phyloP scores from a whole-genome alignment of 2,888 invertebrate genomes.

The Temnothorax ravouxi region DNA sequence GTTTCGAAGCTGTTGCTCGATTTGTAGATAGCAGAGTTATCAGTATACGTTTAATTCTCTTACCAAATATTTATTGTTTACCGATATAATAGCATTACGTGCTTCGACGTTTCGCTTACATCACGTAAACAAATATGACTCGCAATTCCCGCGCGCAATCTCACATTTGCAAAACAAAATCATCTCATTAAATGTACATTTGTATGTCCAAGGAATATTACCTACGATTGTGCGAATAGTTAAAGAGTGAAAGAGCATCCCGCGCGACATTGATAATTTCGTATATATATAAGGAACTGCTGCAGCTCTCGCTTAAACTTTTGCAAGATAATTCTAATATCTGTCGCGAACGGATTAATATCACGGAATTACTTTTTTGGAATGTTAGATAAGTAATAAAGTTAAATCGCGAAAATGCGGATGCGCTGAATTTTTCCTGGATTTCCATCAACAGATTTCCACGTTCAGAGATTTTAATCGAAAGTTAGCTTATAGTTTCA shows the following conservation, averaged over 20 bases:
- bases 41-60: constrained; percentile 48
- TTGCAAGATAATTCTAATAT: constrained; percentile 6
- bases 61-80: constrained; percentile 63
- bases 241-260: not conserved
- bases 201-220: not conserved
- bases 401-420: constrained; percentile 39
- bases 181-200: constrained; percentile 5
- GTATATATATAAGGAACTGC: constrained; percentile 27
- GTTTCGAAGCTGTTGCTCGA: not conserved
- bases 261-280: not conserved
- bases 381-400: constrained; percentile 8
- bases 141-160: constrained; percentile 32
- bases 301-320: not conserved
- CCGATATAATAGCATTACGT: constrained; percentile 59
- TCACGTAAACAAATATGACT: constrained; percentile 56
- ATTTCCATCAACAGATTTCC: constrained; percentile 36
- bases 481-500: constrained; percentile 69
- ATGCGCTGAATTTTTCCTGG: constrained; percentile 17
- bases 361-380: constrained; percentile 6
- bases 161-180: constrained; percentile 23
- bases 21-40: constrained; percentile 35
- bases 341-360: not conserved
- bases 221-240: not conserved
- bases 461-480: constrained; percentile 67
- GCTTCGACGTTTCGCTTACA: constrained; percentile 51